Base-by-base conservation (phyloP, 1,140 invertebrate genomes). In the Oppia nitens region DNA sequence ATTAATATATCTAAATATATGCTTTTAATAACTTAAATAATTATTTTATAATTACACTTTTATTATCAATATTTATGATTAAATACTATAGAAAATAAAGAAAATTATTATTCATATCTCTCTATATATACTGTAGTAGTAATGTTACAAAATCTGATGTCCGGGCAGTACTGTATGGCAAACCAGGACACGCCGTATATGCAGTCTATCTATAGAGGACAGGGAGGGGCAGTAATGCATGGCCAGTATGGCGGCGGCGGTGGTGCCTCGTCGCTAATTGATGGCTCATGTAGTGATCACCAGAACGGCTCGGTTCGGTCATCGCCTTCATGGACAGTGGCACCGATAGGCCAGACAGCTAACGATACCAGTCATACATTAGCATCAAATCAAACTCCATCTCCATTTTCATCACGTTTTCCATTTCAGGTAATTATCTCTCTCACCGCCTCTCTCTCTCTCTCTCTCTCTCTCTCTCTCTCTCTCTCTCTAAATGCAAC, bases 81-180 rank as follows among this genome's bases (percentile, higher is more conserved):
- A n/a, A n/a, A n/a, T n/a, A n/a, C n/a, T n/a, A n/a, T n/a, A n/a
- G n/a, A n/a, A n/a, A n/a, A n/a, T n/a, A n/a, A n/a, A n/a, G n/a
- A n/a, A n/a, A n/a, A n/a, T n/a, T n/a, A n/a, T n/a, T n/a, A n/a
- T n/a, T 40, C 17, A 6, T 40, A 40, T 40, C 17, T 40, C 6
- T 40, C 32, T 17, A 40, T 40, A 40, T 40, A 6, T 40, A 40
- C 17, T 9, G 6, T 40, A 9, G 6, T 17, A 40, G 32, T 6
- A 17, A 57, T 57, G 56, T 57, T 57, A 20, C 56, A 20, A 21
- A 57, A 57, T 50, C 47, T 57, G 23, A 57, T 57, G 47, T 57
- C 56, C 6, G 56, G 56, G 26, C 56, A 48, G 23, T 57, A 57
- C 25, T 20, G 45, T 2, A 29, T 24, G 11, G 25, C n/a, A 26